phyloP scores from a whole-genome alignment of 2,888 invertebrate genomes.

The Cyrtodaria siliqua region DNA sequence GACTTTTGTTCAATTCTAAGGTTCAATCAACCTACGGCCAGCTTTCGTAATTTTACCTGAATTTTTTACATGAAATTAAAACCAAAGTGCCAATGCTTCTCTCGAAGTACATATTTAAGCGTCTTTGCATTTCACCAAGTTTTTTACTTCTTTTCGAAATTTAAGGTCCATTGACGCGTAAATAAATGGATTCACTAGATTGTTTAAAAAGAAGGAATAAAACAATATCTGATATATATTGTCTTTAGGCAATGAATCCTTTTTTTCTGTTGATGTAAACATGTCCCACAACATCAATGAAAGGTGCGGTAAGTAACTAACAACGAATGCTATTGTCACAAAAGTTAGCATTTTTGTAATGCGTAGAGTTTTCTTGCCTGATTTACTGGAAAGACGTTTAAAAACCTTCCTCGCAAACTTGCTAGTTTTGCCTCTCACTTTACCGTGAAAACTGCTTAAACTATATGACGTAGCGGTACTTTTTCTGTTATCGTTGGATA shows the following conservation, averaged over 20 bases:
- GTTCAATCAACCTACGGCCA: too few relatives aligned
- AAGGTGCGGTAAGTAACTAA: conserved; percentile 56
- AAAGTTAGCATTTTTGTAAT: conserved; percentile 60
- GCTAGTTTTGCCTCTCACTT: conserved; percentile 10
- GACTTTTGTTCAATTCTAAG: too few relatives aligned
- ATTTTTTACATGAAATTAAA: too few relatives aligned
- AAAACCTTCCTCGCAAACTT: conserved; percentile 41
- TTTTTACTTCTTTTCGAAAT: conserved; percentile 36
- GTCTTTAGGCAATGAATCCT: conserved; percentile 39
- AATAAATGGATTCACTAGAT: conserved; percentile 59
- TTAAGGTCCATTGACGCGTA: conserved; percentile 61
- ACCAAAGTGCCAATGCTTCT: too few relatives aligned
- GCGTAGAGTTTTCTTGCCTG: conserved; percentile 45
- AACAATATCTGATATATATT: conserved; percentile 55
- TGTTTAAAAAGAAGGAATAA: conserved; percentile 60
- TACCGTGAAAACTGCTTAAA: not conserved
- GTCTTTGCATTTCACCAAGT: conserved; percentile 21
- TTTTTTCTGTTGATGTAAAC: conserved; percentile 14
- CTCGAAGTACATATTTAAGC: too few relatives aligned
- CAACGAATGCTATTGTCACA: conserved; percentile 51
- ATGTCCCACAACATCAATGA: conserved; percentile 50
- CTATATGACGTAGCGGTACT: not conserved
- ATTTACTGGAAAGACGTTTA: conserved; percentile 36
- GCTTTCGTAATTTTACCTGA: too few relatives aligned
- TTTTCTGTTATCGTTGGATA: not conserved